phyloP scores from a whole-genome alignment of 1,140 invertebrate species.

The Drosophila leontia region DNA sequence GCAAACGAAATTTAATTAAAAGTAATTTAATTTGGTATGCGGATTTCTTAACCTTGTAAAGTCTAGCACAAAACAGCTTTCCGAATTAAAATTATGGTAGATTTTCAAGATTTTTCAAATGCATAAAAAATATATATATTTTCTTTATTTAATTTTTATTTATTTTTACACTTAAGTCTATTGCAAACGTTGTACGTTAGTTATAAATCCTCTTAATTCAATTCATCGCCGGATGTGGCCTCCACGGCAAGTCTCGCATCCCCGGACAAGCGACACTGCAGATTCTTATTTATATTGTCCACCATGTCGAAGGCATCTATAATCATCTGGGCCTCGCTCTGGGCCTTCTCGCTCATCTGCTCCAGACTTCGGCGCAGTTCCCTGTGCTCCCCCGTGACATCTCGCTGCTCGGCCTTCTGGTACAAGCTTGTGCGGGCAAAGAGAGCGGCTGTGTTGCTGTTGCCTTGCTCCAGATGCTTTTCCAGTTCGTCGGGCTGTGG shows the following conservation, averaged over 20 bases:
- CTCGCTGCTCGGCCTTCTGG: constrained; percentile 57
- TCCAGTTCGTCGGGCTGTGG: constrained; percentile 45
- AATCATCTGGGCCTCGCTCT: constrained; percentile 63
- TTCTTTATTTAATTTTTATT: neutral
- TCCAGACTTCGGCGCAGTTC: constrained; percentile 52
- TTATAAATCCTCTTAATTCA: constrained; percentile 8
- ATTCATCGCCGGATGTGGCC: constrained; percentile 20
- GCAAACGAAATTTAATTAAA: no score
- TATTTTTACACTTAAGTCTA: neutral
- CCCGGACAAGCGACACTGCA: constrained; percentile 27
- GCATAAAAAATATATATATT: neutral
- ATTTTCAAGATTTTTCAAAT: neutral
- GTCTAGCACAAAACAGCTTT: no score
- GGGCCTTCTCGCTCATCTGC: constrained; percentile 40
- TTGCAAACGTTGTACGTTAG: constrained; percentile 18
- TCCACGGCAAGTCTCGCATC: constrained; percentile 9
- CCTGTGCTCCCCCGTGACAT: constrained; percentile 56
- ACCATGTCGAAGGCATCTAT: constrained; percentile 70
- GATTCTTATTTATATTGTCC: constrained; percentile 60
- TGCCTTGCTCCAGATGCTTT: constrained; percentile 20
- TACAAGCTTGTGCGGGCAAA: constrained; percentile 61
- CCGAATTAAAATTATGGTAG: no score
- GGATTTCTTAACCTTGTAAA: no score
- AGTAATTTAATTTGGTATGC: no score
- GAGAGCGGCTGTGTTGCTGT: constrained; percentile 23